These are phyloP conservation scores for Teinopalpus imperialis DNA, from an alignment of 2,888 invertebrate species.

Conservation along the genomic window DNA sequence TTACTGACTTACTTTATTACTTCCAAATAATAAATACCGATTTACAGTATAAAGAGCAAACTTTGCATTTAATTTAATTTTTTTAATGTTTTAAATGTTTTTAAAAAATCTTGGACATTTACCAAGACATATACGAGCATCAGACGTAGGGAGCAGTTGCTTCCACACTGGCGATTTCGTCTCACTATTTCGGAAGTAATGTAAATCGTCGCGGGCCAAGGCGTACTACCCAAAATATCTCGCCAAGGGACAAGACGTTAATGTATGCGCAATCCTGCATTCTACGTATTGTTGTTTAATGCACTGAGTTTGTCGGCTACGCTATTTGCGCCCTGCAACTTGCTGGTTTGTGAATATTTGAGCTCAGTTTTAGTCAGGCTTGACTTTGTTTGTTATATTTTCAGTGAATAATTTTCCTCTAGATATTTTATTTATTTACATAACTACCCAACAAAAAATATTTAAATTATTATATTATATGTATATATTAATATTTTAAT, in stretches of 20 bases:
- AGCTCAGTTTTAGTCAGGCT: slow-evolving; percentile 35
- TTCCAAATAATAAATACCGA: slow-evolving; percentile 22
- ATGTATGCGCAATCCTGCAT: slow-evolving; percentile 76
- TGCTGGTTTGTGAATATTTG: slow-evolving; percentile 44
- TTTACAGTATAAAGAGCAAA: neutral
- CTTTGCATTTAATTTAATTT: too few relatives aligned
- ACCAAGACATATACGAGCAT: slow-evolving; percentile 23
- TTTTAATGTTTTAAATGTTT: too few relatives aligned
- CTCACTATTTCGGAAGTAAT: slow-evolving; percentile 73
- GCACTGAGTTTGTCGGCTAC: slow-evolving; percentile 63
- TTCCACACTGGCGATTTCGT: slow-evolving; percentile 53
- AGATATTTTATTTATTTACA: neutral
- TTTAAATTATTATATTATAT: too few relatives aligned
- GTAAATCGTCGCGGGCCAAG: slow-evolving; percentile 72
- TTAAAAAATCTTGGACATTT: too few relatives aligned
- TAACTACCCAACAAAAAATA: too few relatives aligned
- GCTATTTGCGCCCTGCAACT: slow-evolving; percentile 60
- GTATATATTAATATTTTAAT: too few relatives aligned
- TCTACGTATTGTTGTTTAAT: slow-evolving; percentile 74
- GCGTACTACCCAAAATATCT: slow-evolving; percentile 73
- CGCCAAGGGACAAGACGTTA: slow-evolving; percentile 79
- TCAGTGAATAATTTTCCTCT: slow-evolving; percentile 1
- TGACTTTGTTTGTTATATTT: slow-evolving; percentile 23
- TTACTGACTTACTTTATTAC: too few relatives aligned
- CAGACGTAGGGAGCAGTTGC: slow-evolving; percentile 38